Conservation (phyloP, 2,113 vertebrate species). For the Hypomesus transpacificus region DNA sequence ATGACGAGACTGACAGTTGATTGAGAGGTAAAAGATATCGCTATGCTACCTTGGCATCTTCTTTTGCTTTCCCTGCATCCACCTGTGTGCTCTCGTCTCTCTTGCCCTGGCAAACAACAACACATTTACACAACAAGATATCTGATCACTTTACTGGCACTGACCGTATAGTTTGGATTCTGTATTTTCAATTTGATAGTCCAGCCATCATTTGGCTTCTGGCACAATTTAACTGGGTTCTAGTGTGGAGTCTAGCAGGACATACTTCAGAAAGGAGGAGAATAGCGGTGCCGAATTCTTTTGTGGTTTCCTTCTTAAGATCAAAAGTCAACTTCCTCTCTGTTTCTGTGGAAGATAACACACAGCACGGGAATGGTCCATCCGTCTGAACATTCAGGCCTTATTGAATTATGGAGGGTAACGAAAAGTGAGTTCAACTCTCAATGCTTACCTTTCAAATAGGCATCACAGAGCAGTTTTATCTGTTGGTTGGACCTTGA, state of each 20-base stretch:
- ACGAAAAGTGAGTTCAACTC: too few species aligned
- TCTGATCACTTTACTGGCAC: not conserved
- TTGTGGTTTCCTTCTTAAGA: constrained; percentile 68
- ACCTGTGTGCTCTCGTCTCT: constrained; percentile 61
- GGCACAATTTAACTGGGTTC: too few species aligned
- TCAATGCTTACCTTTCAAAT: constrained; percentile 57
- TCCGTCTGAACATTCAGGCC: not conserved
- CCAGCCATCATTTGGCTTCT: too few species aligned
- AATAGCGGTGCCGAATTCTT: constrained; percentile 70
- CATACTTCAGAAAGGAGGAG: constrained; percentile 73
- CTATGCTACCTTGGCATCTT: constrained; percentile 66
- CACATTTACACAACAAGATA: not conserved
- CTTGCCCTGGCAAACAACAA: constrained; percentile 47
- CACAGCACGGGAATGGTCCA: not conserved
- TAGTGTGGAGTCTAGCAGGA: too few species aligned
- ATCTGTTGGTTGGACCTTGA: constrained; percentile 75
- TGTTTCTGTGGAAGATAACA: constrained; percentile 57
- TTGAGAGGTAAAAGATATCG: not conserved
- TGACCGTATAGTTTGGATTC: not conserved
- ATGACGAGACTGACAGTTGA: too few species aligned
- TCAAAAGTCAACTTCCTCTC: constrained; percentile 64
- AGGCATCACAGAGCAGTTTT: constrained; percentile 65
- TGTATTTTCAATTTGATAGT: too few species aligned
- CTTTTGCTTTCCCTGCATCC: constrained; percentile 57
- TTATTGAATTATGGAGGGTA: too few species aligned